Evolutionary conservation across 2,113 vertebrate species (phyloP), one percentile per base, ranked within the genome.

Genomic region (Ctenodactylus gundi): DNA sequence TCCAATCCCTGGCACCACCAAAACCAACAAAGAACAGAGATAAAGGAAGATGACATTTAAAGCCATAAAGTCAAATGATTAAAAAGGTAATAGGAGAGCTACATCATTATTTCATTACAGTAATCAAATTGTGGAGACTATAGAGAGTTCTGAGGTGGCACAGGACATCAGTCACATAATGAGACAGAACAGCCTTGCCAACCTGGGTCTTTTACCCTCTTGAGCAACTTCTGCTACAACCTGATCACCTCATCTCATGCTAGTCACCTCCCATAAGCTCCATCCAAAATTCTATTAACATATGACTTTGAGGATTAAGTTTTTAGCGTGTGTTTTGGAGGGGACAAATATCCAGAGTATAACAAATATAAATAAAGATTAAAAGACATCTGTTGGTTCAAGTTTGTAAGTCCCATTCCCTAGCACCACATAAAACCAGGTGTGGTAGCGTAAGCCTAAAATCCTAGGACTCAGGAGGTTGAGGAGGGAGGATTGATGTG

Each of bases 281-380:
- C n/a, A 51, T 12, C 13, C 29, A 1, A 80, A 51, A 27, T 78
- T 41, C 34, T 55, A 68, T 34, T 67, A 55, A 17, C 31, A 57
- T 67, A n/a, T n/a, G 44, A 73, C 70, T 73, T 46, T 31, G 44
- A 49, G 44, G 39, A 85, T 44, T 65, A 57, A 75, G 18, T 57
- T 67, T n/a, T 78, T 49, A 67, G 34, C 34, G n/a, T 85, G 60
- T 46, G 39, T 77, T 68, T 91, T 92, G 21, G 25, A 80, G 83
- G 9, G 20, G n/a, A 78, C 25, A 51, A 85, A 13, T 2, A 70
- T 14, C n/a, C 44, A 62, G 20, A 80, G 20, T 9, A 34, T 80
- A 53, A 3, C 39, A 81, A 87, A 29, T 92, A 85, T 15, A 87
- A 96, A 73, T 82, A 53, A 94, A n/a, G 31, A 39, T 77, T 81